A percentile compares a stretch with the other conserved stretches of the same genome.
phyloP scores from a whole-genome alignment of 2,113 vertebrate genomes.

The Dicentrarchus labrax region DNA sequence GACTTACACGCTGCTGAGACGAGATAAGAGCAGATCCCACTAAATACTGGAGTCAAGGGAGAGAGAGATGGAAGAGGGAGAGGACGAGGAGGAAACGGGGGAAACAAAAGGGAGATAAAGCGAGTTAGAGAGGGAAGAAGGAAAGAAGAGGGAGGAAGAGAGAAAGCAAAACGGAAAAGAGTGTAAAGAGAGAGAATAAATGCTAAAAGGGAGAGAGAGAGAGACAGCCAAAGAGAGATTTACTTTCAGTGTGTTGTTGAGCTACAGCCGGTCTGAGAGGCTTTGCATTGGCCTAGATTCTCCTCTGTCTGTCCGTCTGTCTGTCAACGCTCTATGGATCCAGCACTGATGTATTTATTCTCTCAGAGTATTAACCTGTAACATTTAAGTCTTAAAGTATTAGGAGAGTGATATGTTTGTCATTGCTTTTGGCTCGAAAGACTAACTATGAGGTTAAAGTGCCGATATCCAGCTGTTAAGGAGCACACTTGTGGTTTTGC shows the following conservation, averaged over 20 bases:
- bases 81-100: background rate
- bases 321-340: background rate
- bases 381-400: background rate
- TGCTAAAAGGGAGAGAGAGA: background rate
- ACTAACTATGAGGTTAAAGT: background rate
- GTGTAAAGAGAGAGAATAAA: conserved; percentile 15
- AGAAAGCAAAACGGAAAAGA: background rate
- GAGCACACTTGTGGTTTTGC: background rate
- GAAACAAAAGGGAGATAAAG: background rate
- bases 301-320: conserved; percentile 20
- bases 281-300: conserved; percentile 68
- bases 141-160: background rate
- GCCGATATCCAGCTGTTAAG: background rate
- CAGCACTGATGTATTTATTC: background rate
- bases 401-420: background rate
- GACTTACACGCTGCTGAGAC: conserved; percentile 50
- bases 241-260: conserved; percentile 46
- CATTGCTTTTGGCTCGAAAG: background rate
- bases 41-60: conserved; percentile 42
- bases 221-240: conserved; percentile 17
- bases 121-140: background rate
- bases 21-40: conserved; percentile 64
- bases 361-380: background rate
- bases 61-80: background rate
- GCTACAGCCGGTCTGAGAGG: conserved; percentile 51